phyloP scores from a whole-genome alignment of 2,113 vertebrate genomes.

The Hoplias malabaricus region DNA sequence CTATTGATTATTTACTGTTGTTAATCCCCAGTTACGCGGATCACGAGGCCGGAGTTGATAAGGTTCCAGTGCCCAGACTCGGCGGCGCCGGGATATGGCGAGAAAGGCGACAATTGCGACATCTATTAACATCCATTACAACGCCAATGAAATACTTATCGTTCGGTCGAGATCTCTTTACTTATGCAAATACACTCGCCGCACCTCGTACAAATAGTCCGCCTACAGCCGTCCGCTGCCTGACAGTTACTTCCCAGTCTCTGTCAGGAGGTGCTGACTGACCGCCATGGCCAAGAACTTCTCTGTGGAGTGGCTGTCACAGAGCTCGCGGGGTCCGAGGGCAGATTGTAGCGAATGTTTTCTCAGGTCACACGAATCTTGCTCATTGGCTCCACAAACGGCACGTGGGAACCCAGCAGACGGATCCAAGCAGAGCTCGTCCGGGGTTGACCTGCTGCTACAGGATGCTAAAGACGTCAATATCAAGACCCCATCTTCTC shows the following conservation, averaged over 20 bases:
- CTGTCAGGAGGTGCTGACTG: not conserved
- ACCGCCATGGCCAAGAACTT: constrained; percentile 64
- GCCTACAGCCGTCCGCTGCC: not conserved
- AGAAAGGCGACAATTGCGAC: constrained; percentile 62
- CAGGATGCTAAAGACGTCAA: constrained; percentile 26
- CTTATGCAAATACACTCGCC: constrained; percentile 71
- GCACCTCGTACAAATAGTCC: constrained; percentile 56
- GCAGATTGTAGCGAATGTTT: not conserved
- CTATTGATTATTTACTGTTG: constrained; percentile 26
- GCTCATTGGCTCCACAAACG: not conserved
- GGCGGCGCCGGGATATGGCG: constrained; percentile 64
- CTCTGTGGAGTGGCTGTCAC: constrained; percentile 69
- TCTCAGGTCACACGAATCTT: constrained; percentile 3
- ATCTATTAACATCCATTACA: constrained; percentile 74
- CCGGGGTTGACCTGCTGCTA: not conserved
- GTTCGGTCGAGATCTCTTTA: constrained; percentile 65
- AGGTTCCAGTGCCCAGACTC: constrained; percentile 65
- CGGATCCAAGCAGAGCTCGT: not conserved
- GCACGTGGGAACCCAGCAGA: not conserved
- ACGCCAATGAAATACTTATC: constrained; percentile 66
- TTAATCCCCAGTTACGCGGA: constrained; percentile 15
- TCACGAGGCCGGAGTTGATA: constrained; percentile 32
- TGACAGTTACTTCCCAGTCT: not conserved
- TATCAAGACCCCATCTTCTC: constrained; percentile 46
- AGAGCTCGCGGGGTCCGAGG: constrained; percentile 56